Evolutionary conservation across 2,888 invertebrate genomes (phyloP).

Genomic region (Pseudolycoriella hygida): DNA sequence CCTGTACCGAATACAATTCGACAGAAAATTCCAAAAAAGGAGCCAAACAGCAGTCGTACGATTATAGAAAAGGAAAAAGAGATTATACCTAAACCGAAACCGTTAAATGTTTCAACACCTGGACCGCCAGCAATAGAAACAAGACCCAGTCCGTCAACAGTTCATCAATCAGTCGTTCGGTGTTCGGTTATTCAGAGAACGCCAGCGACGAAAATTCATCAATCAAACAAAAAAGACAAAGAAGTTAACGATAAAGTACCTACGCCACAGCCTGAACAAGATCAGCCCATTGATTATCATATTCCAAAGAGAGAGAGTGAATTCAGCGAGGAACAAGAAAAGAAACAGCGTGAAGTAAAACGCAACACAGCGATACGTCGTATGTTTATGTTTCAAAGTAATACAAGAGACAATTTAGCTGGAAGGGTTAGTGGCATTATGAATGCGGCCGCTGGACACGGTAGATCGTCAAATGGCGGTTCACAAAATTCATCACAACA

Average conservation of each 20-base stretch:
- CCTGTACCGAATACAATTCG: conserved; percentile 17
- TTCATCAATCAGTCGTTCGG: conserved; percentile 47
- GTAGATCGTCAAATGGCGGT: conserved; percentile 42
- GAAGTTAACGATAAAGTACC: conserved; percentile 33
- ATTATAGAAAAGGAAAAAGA: conserved; percentile 39
- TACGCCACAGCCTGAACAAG: conserved; percentile 47
- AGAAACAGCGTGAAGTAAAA: conserved; percentile 47
- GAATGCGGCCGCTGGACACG: conserved; percentile 65
- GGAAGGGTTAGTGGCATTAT: conserved; percentile 46
- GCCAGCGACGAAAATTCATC: conserved; percentile 29
- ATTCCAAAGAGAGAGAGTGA: conserved; percentile 59
- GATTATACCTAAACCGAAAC: conserved; percentile 40
- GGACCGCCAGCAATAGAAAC: conserved; percentile 30
- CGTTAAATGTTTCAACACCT: conserved; percentile 37
- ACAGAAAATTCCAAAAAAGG: conserved; percentile 15
- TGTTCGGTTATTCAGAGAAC: conserved; percentile 74
- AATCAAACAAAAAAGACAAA: conserved; percentile 25
- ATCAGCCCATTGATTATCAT: conserved; percentile 77
- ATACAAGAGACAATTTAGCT: conserved; percentile 22
- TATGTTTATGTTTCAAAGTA: conserved; percentile 18
- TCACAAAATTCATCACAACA: conserved; percentile 33
- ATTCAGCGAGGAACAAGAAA: conserved; percentile 32
- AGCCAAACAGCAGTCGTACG: conserved; percentile 35
- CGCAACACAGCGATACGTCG: conserved; percentile 50
- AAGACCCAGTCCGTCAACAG: conserved; percentile 33